Evolutionary conservation across 2,888 invertebrate genomes (phyloP), one percentile per base, ranked within the genome.

Genomic region (Seira ritae): DNA sequence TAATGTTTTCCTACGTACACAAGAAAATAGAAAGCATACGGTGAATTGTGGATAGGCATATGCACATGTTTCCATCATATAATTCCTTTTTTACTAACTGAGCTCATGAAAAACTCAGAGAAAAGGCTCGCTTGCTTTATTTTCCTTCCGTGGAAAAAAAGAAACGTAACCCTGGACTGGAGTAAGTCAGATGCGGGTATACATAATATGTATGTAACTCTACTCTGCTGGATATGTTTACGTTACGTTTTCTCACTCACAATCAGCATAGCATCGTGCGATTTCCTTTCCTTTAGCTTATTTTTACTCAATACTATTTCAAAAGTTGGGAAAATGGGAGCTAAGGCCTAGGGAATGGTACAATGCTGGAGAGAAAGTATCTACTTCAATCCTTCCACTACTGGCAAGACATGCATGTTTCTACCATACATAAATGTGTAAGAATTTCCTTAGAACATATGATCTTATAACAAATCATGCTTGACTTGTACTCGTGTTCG

Each of bases 271-370:
- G 60, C 60, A 3, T 60, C 60, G 17, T 42, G 42, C 12, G 42
- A 42, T 42, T 42, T 60, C 42, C 42, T 42, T 42, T 4, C 42
- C 6, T 60, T 60, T 60, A n/a, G n/a, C 17, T n/a, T 3, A 6
- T 10, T 17, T 60, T 60, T 60, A 42, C 17, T 60, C 60, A n/a
- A 17, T 60, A 60, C 60, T 8, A 60, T 60, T 60, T n/a, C 17
- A 3, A 60, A 60, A 60, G 60, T 60, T 60, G 60, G n/a, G 77
- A 82, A 80, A 76, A 72, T 82, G 82, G 75, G 82, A 77, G 42
- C 82, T 82, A 71, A 76, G 71, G 76, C 76, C 82, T 71, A 72
- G 82, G 76, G 82, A 82, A 77, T 24, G 80, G 17, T 20, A 24
- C 66, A 72, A 67, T 4, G 42, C 42, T 42, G 17, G 60, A 60